Evolutionary conservation across 2,888 invertebrate genomes (phyloP).

Genomic region (Brenthis hecate): DNA sequence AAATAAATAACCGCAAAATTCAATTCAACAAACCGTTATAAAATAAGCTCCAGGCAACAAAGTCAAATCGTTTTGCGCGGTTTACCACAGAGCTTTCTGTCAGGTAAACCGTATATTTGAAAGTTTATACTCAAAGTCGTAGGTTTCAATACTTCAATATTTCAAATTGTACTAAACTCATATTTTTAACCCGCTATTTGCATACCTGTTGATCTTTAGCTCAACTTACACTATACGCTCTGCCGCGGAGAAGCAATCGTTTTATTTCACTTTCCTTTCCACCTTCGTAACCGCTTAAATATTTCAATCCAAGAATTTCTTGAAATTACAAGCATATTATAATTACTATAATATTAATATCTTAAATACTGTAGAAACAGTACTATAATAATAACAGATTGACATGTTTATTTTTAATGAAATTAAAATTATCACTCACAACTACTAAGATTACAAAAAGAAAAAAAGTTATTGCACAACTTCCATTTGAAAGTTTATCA

Average conservation of each 20-base stretch:
- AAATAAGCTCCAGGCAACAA: slow-evolving; percentile 77
- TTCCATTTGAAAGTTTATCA: too few relatives aligned
- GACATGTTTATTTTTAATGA: too few relatives aligned
- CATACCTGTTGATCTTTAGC: slow-evolving; percentile 62
- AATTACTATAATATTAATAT: background rate
- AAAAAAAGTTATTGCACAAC: too few relatives aligned
- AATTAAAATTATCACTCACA: too few relatives aligned
- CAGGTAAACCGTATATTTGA: slow-evolving; percentile 74
- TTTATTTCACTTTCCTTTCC: slow-evolving; percentile 45
- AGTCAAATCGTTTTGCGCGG: slow-evolving; percentile 79
- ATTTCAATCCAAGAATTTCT: background rate
- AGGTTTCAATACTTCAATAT: slow-evolving; percentile 61
- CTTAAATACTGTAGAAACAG: too few relatives aligned
- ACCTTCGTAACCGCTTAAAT: background rate
- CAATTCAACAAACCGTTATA: slow-evolving; percentile 80
- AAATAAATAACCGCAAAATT: slow-evolving; percentile 82
- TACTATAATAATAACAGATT: too few relatives aligned
- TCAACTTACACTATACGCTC: slow-evolving; percentile 41
- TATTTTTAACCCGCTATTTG: slow-evolving; percentile 56
- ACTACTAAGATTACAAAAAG: too few relatives aligned
- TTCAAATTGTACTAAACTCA: slow-evolving; percentile 56
- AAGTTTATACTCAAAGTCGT: slow-evolving; percentile 68
- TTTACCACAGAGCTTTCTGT: slow-evolving; percentile 75
- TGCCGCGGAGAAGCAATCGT: slow-evolving; percentile 49
- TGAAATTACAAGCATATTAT: background rate